Base-by-base conservation (phyloP, 2,113 vertebrate genomes). In the Chaetodon auriga region DNA sequence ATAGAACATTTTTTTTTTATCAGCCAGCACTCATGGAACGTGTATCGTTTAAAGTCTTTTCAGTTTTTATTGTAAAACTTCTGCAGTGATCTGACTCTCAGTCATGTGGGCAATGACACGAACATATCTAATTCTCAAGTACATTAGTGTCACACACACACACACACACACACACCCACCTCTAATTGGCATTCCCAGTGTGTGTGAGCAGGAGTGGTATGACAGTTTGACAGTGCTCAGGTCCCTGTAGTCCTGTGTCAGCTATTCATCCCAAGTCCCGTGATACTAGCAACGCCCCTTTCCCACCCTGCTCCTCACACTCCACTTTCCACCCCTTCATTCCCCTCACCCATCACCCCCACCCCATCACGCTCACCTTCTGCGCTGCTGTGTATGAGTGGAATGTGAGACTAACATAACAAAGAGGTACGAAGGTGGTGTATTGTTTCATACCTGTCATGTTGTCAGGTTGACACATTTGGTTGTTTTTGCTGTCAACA, bases 251-350 rank as follows among this genome's bases (percentile, higher is more conserved):
- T 81, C 80, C 75, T 45, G 68, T 86, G 88, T 88, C 89, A 92
- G 77, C 81, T 81, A 80, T 91, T 92, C 90, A 89, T 91, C 90
- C 84, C 48, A 38, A 62, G 65, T 84, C 90, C 85, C 90, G 71
- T 6, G 85, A 58, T 43, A 75, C 53, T 55, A 53, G 13, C 21
- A 30, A 83, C 70, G 10, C 79, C 80, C 75, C 36, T 61, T 68
- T 68, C 58, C 68, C 68, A 68, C 78, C 68, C 78, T 41, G 63
- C 68, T 78, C 87, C 62, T 58, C 70, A 46, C 74, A 23, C 43
- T 8, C 2, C 2, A 72, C 72, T 57, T 80, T 30, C 66, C 70
- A n/a, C 66, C 68, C 25, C 38, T 8, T 11, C 60, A 15, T 43
- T 2, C 25, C n/a, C 64, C 41, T 53, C 68, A 49, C 58, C 68